Base-by-base conservation (phyloP, 2,888 invertebrate genomes). In the Syrista parreyssii region DNA sequence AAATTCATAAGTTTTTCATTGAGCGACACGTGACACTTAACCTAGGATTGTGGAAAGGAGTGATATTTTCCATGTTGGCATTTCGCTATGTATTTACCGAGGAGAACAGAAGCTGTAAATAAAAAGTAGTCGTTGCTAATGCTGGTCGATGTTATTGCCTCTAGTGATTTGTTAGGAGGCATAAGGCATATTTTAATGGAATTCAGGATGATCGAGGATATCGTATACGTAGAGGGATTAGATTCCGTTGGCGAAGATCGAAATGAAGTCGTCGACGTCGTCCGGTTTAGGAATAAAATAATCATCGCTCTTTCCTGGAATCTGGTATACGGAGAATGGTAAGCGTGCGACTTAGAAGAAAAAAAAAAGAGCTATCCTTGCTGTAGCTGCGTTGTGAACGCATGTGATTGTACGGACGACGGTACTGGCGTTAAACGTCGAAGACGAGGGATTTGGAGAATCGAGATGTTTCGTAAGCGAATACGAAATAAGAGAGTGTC, bases 1-100 rank as follows among this genome's bases (percentile, higher is more conserved):
- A 87, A 86, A 87, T 88, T 86, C 84, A 84, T 85, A 84, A 84
- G 82, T 84, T 84, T 88, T 85, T 86, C 84, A 83, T 81, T 76
- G 82, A 80, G 40, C 23, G 15, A 55, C 40, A 55, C 40, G 23
- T 55, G 23, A 55, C 40, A 23, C 40, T 55, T 55, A 23, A 55
- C 40, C 40, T 23, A 23, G 40, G 40, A 55, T 23, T 23, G 40
- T 55, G 40, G 40, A 23, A 55, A 55, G 40, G 40, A 6, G 40
- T 55, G 40, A 55, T 23, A 23, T 55, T 55, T 55, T 55, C 23
- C 4, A 55, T 6, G 23, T 6, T 15, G 23, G 40, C 23, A 2
- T 23, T 55, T 55, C 9, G 40, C 40, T 15, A 36, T 40, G 40
- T 15, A 23, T 23, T 23, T 55, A 15, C 23, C 23, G 6, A 6